These are phyloP conservation scores for Apogon hyalosoma DNA, from an alignment of 2,797 vertebrate genomes.

Conservation along the genomic window DNA sequence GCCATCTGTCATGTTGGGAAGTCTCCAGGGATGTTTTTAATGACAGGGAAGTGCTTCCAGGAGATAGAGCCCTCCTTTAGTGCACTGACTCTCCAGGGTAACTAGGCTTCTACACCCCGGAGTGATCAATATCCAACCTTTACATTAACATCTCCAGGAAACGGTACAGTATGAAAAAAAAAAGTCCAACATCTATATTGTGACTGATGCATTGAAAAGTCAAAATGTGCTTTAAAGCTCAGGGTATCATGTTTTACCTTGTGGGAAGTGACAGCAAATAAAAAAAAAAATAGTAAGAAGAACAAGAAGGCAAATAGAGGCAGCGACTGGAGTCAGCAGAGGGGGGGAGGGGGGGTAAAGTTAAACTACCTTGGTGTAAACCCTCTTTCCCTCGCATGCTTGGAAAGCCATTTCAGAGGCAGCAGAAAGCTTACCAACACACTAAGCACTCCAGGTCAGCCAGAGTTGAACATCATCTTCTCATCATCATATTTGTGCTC, in stretches of 20 bases:
- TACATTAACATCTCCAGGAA: slow-evolving; percentile 72
- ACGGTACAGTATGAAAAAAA: slow-evolving; percentile 13
- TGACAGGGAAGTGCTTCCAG: slow-evolving; percentile 80
- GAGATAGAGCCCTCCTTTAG: slow-evolving; percentile 75
- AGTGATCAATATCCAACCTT: slow-evolving; percentile 81
- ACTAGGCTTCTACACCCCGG: slow-evolving; percentile 64
- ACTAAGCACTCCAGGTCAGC: slow-evolving; percentile 85
- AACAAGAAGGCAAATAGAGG: slow-evolving; percentile 40
- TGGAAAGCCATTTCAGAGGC: slow-evolving; percentile 82
- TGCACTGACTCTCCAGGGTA: slow-evolving; percentile 71
- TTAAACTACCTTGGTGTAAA: slow-evolving; percentile 61
- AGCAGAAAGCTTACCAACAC: slow-evolving; percentile 85
- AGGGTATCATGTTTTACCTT: slow-evolving; percentile 56
- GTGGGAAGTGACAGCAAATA: slow-evolving; percentile 43
- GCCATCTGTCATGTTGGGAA: slow-evolving; percentile 80
- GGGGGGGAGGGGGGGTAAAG: slow-evolving; percentile 43
- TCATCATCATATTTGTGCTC: slow-evolving; percentile 90
- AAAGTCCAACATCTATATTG: slow-evolving; percentile 28
- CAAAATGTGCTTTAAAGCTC: slow-evolving; percentile 42
- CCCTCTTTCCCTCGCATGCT: slow-evolving; percentile 72
- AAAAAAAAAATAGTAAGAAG: not conserved
- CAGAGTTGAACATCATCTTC: slow-evolving; percentile 90
- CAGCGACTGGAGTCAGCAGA: slow-evolving; percentile 52
- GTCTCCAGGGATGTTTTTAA: slow-evolving; percentile 80
- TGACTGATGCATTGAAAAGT: slow-evolving; percentile 42